Evolutionary conservation across 2,113 vertebrate genomes (phyloP), one percentile per base, ranked within the genome.

Genomic region (Eupsittula cactorum): DNA sequence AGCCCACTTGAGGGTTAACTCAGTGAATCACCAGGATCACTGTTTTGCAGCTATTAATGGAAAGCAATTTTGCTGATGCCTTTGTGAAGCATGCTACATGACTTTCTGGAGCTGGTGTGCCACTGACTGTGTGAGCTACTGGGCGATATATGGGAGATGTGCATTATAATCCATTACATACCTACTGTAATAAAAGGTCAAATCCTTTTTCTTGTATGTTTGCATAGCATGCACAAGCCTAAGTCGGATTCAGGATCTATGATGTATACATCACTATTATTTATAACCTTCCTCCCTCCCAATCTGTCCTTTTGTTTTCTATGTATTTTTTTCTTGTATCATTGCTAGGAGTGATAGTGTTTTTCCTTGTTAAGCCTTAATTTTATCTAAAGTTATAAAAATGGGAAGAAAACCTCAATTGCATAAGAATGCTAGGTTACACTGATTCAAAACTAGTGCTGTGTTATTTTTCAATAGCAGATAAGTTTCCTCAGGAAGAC

Each of bases 281-380:
- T 76, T 24, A 55, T 60, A 69, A 55, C 68, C 42, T 68, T 49
- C 14, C 17, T 73, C 53, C n/a, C 27, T 68, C 29, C 10, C 20
- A 68, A 6, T 52, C 33, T 35, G 14, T 55, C 57, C n/a, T 71
- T 9, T 47, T 68, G 17, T 79, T 75, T 67, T 69, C 7, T 7
- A 16, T 37, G 4, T 47, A 12, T 64, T 77, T 79, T 67, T 64
- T 74, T 29, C 16, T 47, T 67, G 5, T 78, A 10, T 63, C 23
- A 31, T 71, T 0, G 0, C 53, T 90, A 10, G 7, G n/a, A 85
- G 31, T 21, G 21, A 73, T 57, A 29, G 6, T 2, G 0, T 35
- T 90, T 92, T 77, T 28, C 52, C 77, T 90, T 17, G 7, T 67
- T 33, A 77, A 86, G 15, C 35, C 49, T 78, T 74, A 49, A 39